Evolutionary conservation across 1,140 invertebrate genomes (phyloP), one percentile per base, ranked within the genome.

Genomic region (Drosophila repleta): DNA sequence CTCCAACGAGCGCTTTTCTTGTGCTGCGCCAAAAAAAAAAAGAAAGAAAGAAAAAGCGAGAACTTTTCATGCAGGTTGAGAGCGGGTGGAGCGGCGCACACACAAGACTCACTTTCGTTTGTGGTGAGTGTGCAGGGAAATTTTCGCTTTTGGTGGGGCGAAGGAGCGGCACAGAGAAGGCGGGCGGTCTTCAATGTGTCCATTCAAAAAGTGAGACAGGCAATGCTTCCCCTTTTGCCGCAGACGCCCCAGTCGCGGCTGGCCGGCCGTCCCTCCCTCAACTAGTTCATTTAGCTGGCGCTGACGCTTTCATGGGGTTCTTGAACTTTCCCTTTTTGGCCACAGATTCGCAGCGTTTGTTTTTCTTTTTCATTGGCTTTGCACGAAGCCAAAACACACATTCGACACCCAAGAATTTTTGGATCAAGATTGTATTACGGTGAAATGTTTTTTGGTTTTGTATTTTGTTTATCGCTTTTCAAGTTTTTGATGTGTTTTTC

Each of bases 261-360:
- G 11, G n/a, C n/a, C n/a, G n/a, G n/a, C n/a, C n/a, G n/a, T n/a
- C 10, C 21, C 17, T 11, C 13, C 7, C 18, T 39, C 26, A 10
- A 10, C n/a, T 32, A 45, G 55, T 73, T 64, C 58, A 71, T 71
- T 71, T 63, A 45, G 72, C 56, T 43, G 65, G 24, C 57, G 49
- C 60, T 84, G 80, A 67, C 39, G 67, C 48, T 76, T 85, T 87
- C 82, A 85, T 77, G 77, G 77, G 81, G 82, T 81, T 85, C 81
- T 80, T 85, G 81, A 84, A 84, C 81, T 84, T 80, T 57, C 48
- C 57, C 41, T 53, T 52, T 51, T 46, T 46, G 45, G 10, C 46
- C 39, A 60, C 35, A 60, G 68, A 76, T 73, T 57, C 65, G 49
- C 55, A 39, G 39, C 64, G 43, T 62, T 79, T 79, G 63, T 74